phyloP scores from a whole-genome alignment of 2,888 invertebrate genomes.

The Icerya purchasi region DNA sequence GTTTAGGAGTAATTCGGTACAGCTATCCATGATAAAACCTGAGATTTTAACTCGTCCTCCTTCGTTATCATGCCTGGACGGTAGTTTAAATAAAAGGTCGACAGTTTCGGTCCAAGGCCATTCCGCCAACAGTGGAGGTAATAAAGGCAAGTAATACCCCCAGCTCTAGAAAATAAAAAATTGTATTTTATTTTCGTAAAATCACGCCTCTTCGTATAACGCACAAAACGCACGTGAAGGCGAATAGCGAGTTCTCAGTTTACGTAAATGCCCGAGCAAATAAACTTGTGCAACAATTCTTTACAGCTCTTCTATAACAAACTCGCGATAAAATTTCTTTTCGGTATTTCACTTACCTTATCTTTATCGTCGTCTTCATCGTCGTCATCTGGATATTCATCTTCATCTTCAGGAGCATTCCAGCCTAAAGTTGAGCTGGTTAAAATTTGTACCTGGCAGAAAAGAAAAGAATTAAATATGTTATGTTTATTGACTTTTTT shows the following conservation, averaged over 20 bases:
- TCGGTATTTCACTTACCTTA: slow-evolving; percentile 32
- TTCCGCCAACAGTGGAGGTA: background rate
- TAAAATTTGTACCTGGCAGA: slow-evolving; percentile 26
- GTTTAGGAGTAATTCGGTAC: background rate
- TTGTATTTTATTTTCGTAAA: background rate
- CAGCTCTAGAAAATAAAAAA: slow-evolving; percentile 1
- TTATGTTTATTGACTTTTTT: too few relatives aligned
- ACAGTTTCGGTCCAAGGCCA: background rate
- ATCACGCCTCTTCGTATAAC: background rate
- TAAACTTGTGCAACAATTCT: too few relatives aligned
- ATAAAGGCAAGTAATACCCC: background rate
- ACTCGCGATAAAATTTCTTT: too few relatives aligned
- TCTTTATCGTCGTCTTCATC: slow-evolving; percentile 84
- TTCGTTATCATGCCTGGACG: background rate
- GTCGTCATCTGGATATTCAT: slow-evolving; percentile 35
- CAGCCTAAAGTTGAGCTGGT: slow-evolving; percentile 19
- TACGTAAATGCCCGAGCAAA: too few relatives aligned
- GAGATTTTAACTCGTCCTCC: background rate
- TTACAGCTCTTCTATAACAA: too few relatives aligned
- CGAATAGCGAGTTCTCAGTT: too few relatives aligned
- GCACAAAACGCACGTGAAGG: background rate
- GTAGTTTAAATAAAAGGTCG: background rate
- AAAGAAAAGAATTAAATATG: slow-evolving; percentile 12
- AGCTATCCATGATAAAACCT: background rate
- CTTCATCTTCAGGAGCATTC: slow-evolving; percentile 21